Base-by-base conservation (phyloP, 2,113 vertebrate genomes). In the Uria lomvia region DNA sequence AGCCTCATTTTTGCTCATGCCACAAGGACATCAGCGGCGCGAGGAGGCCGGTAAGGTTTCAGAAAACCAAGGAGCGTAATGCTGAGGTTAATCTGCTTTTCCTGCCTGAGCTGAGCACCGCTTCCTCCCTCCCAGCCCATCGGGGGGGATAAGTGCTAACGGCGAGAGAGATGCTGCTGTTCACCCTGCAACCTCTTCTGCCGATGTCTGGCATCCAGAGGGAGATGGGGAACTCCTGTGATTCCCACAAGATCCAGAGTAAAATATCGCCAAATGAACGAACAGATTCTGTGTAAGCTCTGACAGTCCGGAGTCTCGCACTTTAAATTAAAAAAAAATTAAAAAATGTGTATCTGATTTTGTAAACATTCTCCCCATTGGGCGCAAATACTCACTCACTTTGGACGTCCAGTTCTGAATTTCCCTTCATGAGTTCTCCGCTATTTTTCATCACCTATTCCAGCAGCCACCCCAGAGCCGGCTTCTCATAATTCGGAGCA, bases 71-170 rank as follows among this genome's bases (percentile, higher is more conserved):
- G 38, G 66, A 73, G n/a, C 2, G 1, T 52, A 36, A 81, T 56
- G 49, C 73, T 70, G 70, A 94, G 13, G 26, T 74, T 74, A 62
- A 85, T 62, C 29, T 73, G 24, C 50, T 86, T n/a, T 82, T 86
- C 59, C 86, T 90, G 32, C 43, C 67, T 56, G 67, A 72, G 71
- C 52, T 30, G 19, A 89, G 53, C 67, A 36, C 34, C 4, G 15
- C 67, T 84, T 93, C 43, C 59, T 84, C 17, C 27, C 68, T 65
- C 32, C 36, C 32, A 70, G 6, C 11, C 34, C 42, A 32, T 9
- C 0, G 0, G 7, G 47, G n/a, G 38, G 26, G 22, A 55, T 42
- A 73, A 60, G 73, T 72, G 32, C 68, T 42, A 70, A 12, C 7
- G 2, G 45, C 40, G 24, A 75, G 30, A 50, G 43, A 62, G 14